These are phyloP conservation scores for Orientallactaga bullata DNA, from an alignment of 2,113 vertebrate species.

Conservation along the genomic window DNA sequence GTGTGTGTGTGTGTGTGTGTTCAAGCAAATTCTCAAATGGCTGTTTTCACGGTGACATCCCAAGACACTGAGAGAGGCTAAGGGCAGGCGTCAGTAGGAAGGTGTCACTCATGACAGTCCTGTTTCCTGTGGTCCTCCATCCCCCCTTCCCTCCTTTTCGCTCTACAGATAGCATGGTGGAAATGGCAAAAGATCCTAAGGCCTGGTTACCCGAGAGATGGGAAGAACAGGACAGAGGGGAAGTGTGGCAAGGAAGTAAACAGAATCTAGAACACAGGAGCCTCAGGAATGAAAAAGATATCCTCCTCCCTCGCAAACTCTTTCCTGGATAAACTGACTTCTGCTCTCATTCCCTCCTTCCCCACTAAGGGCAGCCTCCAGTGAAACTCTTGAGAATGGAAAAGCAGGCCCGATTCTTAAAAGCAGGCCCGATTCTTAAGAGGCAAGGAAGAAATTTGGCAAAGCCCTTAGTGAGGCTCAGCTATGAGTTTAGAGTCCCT, in stretches of 20 bases:
- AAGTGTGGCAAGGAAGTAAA: too few relatives aligned
- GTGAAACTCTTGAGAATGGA: not conserved
- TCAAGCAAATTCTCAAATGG: not conserved
- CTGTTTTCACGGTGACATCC: not conserved
- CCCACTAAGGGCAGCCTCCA: not conserved
- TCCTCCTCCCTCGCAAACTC: not conserved
- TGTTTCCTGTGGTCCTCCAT: not conserved
- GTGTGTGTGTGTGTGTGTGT: not conserved
- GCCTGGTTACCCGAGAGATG: not conserved
- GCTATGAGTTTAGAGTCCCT: not conserved
- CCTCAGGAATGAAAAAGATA: not conserved
- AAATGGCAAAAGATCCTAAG: not conserved
- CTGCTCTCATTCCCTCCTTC: not conserved
- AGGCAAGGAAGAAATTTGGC: not conserved
- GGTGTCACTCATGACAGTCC: too few relatives aligned
- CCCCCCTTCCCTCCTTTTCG: too few relatives aligned
- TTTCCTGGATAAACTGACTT: not conserved
- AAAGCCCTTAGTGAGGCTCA: not conserved
- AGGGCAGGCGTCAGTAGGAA: not conserved
- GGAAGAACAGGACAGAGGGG: not conserved
- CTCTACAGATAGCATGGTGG: rapidly evolving
- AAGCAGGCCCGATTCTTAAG: too few relatives aligned
- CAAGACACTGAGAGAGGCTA: not conserved
- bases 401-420: not conserved
- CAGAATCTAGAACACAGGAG: not conserved